Base-by-base conservation (phyloP, 2,888 invertebrate genomes). In the Baronia brevicornis region DNA sequence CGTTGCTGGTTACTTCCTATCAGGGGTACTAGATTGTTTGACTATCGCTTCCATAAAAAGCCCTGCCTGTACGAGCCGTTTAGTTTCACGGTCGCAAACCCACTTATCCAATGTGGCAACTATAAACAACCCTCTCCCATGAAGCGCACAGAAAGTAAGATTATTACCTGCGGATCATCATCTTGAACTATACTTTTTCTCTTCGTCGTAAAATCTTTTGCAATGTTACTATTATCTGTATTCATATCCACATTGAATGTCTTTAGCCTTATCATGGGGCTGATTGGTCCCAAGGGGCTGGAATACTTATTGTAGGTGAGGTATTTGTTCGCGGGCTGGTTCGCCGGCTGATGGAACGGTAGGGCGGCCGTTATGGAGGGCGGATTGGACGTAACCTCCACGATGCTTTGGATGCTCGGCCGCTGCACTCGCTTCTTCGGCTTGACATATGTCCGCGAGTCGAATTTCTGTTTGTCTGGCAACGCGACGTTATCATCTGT, bases 381-480 rank as follows among this genome's bases (percentile, higher is more conserved):
- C 5, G 67, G 65, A 35, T 57, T 69, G 8, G 72, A 70, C 0
- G 59, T 33, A 3, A 57, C 63, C 33, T 80, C 80, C 2, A 84
- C 68, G 25, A 80, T 75, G 43, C 68, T 84, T 38, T 90, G 89
- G 41, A 90, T 87, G 52, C 87, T 88, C 17, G 88, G 87, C 36
- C 90, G 79, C 15, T 65, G 77, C 5, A 71, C 63, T 33, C 87
- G 78, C 54, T 88, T 89, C 58, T 91, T 91, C 10, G 90, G 89
- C 47, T 87, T 85, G 29, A 90, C 90, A 62, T 88, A 91, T 5
- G 91, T 91, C 50, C 91, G 79, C 0, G 90, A 88, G 57, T 91
- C 90, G 51, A 91, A 87, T 39, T 79, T 84, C 54, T 84, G 84
- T 43, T 73, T 84, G 56, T 86, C 77, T 39, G 77, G 68, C 40